Conservation (phyloP, 2,888 invertebrate species). For the Chrysolina haemoptera region DNA sequence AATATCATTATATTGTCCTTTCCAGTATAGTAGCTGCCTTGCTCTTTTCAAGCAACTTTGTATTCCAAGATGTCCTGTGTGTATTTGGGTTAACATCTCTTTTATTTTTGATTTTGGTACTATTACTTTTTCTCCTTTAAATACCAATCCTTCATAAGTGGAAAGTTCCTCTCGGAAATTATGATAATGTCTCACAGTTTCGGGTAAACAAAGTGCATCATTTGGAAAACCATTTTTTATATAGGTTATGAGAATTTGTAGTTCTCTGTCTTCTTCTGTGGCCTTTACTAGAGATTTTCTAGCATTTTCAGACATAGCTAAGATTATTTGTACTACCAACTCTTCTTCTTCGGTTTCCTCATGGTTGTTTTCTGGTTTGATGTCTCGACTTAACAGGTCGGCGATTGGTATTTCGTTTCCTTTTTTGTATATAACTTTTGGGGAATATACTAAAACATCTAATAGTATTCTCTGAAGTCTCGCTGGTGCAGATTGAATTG, state of each 20-base stretch:
- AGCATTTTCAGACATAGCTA: slow-evolving; percentile 34
- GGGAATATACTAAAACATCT: slow-evolving; percentile 51
- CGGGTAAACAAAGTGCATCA: too few relatives aligned
- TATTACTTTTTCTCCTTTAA: slow-evolving; percentile 34
- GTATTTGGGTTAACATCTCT: too few relatives aligned
- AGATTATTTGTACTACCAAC: slow-evolving; percentile 45
- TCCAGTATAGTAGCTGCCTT: slow-evolving; percentile 28
- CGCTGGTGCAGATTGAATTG: slow-evolving; percentile 44
- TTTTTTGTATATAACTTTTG: slow-evolving; percentile 51
- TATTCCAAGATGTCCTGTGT: too few relatives aligned
- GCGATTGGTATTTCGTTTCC: slow-evolving; percentile 55
- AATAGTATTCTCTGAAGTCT: slow-evolving; percentile 58
- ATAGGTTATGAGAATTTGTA: slow-evolving; percentile 15
- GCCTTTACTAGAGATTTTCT: slow-evolving; percentile 22
- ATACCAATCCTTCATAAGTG: slow-evolving; percentile 24
- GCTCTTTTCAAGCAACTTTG: slow-evolving; percentile 25
- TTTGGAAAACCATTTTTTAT: slow-evolving; percentile 9
- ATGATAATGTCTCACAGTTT: too few relatives aligned
- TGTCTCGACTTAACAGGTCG: slow-evolving; percentile 47
- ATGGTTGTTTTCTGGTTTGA: slow-evolving; percentile 28
- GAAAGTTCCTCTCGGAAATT: background rate
- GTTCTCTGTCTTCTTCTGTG: slow-evolving; percentile 28
- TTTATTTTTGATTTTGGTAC: slow-evolving; percentile 32
- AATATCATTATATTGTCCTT: slow-evolving; percentile 23
- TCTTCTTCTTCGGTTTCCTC: slow-evolving; percentile 28